Percentiles rank a stretch among this genome's conserved stretches.
These are phyloP conservation scores for Talpa occidentalis DNA, from an alignment of 2,113 vertebrate genomes.

Conservation along the genomic window DNA sequence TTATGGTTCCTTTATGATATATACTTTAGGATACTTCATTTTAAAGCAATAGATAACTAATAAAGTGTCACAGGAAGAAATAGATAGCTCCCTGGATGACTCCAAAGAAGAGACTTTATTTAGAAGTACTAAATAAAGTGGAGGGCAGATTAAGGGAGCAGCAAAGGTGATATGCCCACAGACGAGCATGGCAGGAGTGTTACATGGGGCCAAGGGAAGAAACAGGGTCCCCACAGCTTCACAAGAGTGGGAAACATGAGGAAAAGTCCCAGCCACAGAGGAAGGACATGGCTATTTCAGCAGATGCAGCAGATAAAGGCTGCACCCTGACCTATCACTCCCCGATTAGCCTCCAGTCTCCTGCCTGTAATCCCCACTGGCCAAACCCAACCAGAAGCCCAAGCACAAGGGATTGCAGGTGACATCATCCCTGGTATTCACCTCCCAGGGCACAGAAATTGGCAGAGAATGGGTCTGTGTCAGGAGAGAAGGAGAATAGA, in stretches of 20 bases:
- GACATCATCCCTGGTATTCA: not conserved
- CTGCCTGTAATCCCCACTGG: not conserved
- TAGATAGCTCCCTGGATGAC: not conserved
- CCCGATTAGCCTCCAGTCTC: not conserved
- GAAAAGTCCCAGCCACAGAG: not conserved
- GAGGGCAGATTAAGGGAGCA: not conserved
- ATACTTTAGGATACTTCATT: not conserved
- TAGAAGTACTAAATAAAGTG: not conserved
- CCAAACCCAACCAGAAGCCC: not conserved
- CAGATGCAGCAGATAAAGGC: not conserved
- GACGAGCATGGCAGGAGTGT: not conserved
- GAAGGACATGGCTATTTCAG: not conserved
- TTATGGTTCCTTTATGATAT: slow-evolving; percentile 9
- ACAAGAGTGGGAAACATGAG: not conserved
- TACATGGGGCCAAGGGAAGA: not conserved
- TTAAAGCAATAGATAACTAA: slow-evolving; percentile 5
- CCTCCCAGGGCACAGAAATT: not conserved
- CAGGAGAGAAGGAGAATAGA: not conserved
- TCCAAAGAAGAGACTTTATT: slow-evolving; percentile 38
- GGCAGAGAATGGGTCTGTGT: not conserved
- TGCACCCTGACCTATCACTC: not conserved
- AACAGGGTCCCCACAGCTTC: not conserved
- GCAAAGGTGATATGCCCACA: not conserved
- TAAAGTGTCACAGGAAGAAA: not conserved
- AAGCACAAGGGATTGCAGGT: not conserved